phyloP scores from a whole-genome alignment of 2,113 vertebrate genomes.

The Notechis scutatus region DNA sequence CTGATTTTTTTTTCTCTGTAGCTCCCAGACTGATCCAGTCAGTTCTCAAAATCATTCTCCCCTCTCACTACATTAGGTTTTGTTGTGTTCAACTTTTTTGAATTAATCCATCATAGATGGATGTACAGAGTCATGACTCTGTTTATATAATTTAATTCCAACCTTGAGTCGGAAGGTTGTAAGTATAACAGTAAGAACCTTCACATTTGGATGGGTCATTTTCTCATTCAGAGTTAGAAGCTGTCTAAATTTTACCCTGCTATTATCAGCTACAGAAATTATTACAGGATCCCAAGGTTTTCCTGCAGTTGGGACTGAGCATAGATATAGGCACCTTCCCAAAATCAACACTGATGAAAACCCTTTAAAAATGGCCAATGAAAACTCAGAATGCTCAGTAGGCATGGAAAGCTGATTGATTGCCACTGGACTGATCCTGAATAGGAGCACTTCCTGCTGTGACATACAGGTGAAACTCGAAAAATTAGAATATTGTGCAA shows the following conservation, averaged over 20 bases:
- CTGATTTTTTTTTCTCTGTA: not conserved
- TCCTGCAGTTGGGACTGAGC: not conserved
- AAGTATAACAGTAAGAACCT: not conserved
- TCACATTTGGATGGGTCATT: not conserved
- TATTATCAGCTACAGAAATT: not conserved
- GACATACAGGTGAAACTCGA: not conserved
- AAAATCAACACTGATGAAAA: not conserved
- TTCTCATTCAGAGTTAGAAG: not conserved
- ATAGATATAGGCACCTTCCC: not conserved
- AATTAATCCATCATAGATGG: not conserved
- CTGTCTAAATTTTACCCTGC: not conserved
- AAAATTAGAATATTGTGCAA: too few species aligned
- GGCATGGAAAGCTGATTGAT: not conserved
- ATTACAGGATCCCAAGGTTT: not conserved
- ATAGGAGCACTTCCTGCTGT: not conserved
- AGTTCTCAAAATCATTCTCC: not conserved
- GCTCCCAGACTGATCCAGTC: not conserved
- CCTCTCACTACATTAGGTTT: not conserved
- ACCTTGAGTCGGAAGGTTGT: not conserved
- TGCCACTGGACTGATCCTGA: not conserved
- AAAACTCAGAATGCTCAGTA: not conserved
- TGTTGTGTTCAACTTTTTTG: not conserved
- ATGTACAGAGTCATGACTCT: not conserved
- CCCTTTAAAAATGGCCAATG: not conserved
- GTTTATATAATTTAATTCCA: not conserved